phyloP scores from a whole-genome alignment of 92 coral and sea anemone genomes.

The Porites evermanni region DNA sequence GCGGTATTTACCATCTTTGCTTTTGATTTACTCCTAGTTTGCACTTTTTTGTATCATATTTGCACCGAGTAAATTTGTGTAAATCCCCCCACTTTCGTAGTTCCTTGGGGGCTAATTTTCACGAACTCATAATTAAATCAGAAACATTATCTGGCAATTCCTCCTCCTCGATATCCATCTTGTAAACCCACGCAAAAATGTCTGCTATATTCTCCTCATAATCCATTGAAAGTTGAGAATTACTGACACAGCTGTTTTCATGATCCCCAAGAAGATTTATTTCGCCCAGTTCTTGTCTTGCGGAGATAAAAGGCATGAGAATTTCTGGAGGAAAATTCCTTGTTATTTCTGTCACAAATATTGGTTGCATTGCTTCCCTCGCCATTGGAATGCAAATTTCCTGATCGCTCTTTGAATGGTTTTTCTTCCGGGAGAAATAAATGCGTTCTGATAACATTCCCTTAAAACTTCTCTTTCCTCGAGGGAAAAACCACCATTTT shows the following conservation, averaged over 20 bases:
- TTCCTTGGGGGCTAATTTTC: conserved; percentile 1
- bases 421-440: neutral
- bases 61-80: neutral
- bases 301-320: conserved; percentile 47
- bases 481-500: neutral
- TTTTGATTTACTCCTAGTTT: too few relatives aligned
- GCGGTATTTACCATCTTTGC: neutral
- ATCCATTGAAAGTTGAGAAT: conserved; percentile 16
- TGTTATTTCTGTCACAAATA: conserved; percentile 49
- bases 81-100: neutral
- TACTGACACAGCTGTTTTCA: neutral
- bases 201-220: conserved; percentile 32
- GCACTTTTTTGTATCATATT: neutral
- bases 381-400: conserved; percentile 38
- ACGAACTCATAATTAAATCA: conserved; percentile 2
- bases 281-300: conserved; percentile 23
- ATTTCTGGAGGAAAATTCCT: conserved; percentile 43
- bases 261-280: conserved; percentile 18
- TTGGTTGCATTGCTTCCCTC: conserved; percentile 39
- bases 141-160: neutral
- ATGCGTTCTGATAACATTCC: neutral
- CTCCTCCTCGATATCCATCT: conserved; percentile 18
- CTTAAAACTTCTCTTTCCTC: neutral
- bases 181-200: conserved; percentile 58
- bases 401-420: conserved; percentile 32